Base-by-base conservation (phyloP, 2,888 invertebrate species). In the Embidobia sp. region DNA sequence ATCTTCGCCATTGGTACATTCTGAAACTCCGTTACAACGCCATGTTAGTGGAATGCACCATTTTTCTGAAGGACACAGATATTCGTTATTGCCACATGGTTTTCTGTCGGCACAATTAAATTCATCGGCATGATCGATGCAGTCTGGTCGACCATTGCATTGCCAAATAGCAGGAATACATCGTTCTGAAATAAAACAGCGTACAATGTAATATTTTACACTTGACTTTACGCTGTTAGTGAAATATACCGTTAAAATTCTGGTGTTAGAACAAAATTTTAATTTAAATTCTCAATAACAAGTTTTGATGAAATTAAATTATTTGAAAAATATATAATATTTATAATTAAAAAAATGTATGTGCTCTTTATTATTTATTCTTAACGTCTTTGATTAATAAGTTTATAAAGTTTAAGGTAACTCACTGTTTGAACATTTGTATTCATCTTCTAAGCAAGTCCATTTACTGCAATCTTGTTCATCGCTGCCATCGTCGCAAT, bases 401-500 rank as follows among this genome's bases (percentile, higher is more conserved):
- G n/a, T n/a, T n/a, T n/a, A n/a, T 4, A 22, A 22, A 22, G 22
- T 22, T 22, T 22, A 22, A 4, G 6, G 3, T 22, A 22, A 22
- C 84, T 82, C 63, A 87, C 87, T 86, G 49, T 80, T 87, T 16
- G 85, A 80, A 86, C 93, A 93, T 10, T 90, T 90, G 78, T 92
- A 91, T 82, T 93, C 93, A 79, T 92, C 92, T 70, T 90, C 90
- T 18, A 88, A 87, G 80, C 93, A 93, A 49, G 89, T 86, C 93
- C 91, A 91, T 1, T 84, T 79, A 15, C 86, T 90, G 83, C 93
- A 93, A 67, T 90, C 87, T 5, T 85, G 81, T 88, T 93, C 93
- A 83, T 93, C 93, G 76, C 91, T 92, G 26, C 92, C 92, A 83
- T 93, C 93, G 44, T 91, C 90, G 81, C 93, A 93, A 79, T 93